Evolutionary conservation across 2,797 vertebrate genomes (phyloP), one percentile per base, ranked within the genome.

Genomic region (Catostomus latipinnis): DNA sequence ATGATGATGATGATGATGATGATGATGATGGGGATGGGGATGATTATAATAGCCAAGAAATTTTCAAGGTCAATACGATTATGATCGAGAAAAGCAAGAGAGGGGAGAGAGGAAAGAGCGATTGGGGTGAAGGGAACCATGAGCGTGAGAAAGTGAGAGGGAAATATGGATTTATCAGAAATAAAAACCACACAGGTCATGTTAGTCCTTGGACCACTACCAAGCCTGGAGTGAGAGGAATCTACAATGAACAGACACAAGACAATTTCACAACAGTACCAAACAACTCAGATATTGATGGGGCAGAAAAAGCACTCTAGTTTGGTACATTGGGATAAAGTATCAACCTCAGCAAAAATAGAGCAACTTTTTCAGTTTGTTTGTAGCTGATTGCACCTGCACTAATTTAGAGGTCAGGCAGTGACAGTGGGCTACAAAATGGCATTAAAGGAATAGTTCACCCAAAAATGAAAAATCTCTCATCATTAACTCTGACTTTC

Each of bases 21-120:
- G 16, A 18, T 18, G 16, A 18, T n/a, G n/a, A n/a, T n/a, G n/a
- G n/a, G n/a, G 56, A 83, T 70, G 63, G 57, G 22, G 54, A 81
- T 82, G 79, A 85, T 77, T 75, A 80, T 78, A 83, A 82, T 70
- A 54, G 62, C 8, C 16, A 13, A 84, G 73, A 80, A 71, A 77
- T 80, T 83, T 76, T 76, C 81, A 78, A 86, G 85, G 83, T 85
- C 81, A 82, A 68, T 78, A 75, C 83, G 70, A 81, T 74, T 78
- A 80, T 11, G 60, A 79, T 4, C n/a, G 8, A 43, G 67, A 62
- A 73, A 48, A 67, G 75, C 43, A 74, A 46, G 13, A 16, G 66
- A 61, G n/a, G 48, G 53, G 13, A 62, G 56, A 72, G 22, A 58
- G 13, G 10, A 67, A 14, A 43, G 52, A 57, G 18, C 7, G 6